phyloP scores from a whole-genome alignment of 1,140 invertebrate species.

The Plectrocnemia conspersa region DNA sequence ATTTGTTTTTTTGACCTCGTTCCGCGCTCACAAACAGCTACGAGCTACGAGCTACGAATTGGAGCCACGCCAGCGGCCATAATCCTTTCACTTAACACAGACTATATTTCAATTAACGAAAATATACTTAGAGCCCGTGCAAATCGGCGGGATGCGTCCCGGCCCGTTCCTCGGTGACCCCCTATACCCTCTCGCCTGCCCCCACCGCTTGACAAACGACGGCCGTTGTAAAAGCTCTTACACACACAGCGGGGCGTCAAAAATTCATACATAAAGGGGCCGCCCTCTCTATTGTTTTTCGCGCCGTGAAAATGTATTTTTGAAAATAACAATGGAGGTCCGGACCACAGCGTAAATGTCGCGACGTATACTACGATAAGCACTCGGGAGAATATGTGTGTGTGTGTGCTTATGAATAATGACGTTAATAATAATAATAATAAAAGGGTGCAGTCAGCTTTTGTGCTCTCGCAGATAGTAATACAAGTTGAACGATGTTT shows the following conservation, averaged over 20 bases:
- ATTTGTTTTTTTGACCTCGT: too few relatives aligned
- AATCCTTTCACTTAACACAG: slow-evolving; percentile 34
- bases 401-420: too few relatives aligned
- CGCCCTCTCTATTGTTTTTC: slow-evolving; percentile 4
- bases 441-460: background rate
- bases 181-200: background rate
- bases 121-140: slow-evolving; percentile 18
- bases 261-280: background rate
- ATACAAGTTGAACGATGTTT: too few relatives aligned
- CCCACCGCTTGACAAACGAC: background rate
- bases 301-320: slow-evolving; percentile 1
- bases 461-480: slow-evolving; percentile 23
- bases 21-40: too few relatives aligned
- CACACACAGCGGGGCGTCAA: background rate
- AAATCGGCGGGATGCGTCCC: background rate
- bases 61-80: slow-evolving; percentile 28
- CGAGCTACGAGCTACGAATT: too few relatives aligned
- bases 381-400: too few relatives aligned
- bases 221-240: background rate
- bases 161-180: background rate
- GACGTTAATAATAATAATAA: too few relatives aligned
- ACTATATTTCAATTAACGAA: slow-evolving; percentile 36
- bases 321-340: slow-evolving; percentile 5
- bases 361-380: background rate
- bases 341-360: background rate